Evolutionary conservation across 1,140 invertebrate species (phyloP), one percentile per base, ranked within the genome.

Genomic region (Scaptomyza hsui): DNA sequence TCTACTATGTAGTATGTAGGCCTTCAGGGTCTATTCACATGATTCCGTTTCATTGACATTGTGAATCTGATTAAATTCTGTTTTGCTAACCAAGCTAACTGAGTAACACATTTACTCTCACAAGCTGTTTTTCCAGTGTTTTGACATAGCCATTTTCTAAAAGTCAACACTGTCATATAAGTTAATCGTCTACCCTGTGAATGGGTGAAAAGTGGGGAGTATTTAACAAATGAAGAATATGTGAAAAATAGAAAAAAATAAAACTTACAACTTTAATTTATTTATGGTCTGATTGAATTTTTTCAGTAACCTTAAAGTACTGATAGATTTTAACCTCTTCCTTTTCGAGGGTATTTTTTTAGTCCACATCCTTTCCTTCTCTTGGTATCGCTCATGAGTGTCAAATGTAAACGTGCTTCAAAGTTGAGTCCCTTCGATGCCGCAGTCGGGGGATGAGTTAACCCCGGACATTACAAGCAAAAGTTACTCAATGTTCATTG

Each of bases 401-500:
- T 60, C 44, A 53, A 72, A 67, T 59, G 63, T 63, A 67, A 26
- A 53, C 63, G 63, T 72, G 69, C 48, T 35, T 45, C 48, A 47
- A 65, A 68, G 63, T 68, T 67, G 44, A 56, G 37, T 57, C 19
- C 41, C 45, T 47, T 37, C 35, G 19, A 39, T 39, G 49, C 21
- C 18, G 29, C 55, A 51, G 32, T 41, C 48, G 51, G 24, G 42
- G 35, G 18, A 55, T 18, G 21, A 35, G 42, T 69, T 62, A 48
- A 15, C 35, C 32, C 53, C 39, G 24, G 15, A 48, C 49, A 68
- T 68, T 72, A 68, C 62, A 32, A 29, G 51, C 68, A 72, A 67
- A 63, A 76, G 57, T 81, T 81, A 72, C 55, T 76, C 72, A 81
- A 81, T 65, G 77, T 75, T 65, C 77, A 80, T 81, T 81, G 78